A percentile compares a stretch with the other conserved stretches of the same genome.
These are phyloP conservation scores for Loripinus fragilis DNA, from an alignment of 2,888 invertebrate genomes.

Conservation along the genomic window DNA sequence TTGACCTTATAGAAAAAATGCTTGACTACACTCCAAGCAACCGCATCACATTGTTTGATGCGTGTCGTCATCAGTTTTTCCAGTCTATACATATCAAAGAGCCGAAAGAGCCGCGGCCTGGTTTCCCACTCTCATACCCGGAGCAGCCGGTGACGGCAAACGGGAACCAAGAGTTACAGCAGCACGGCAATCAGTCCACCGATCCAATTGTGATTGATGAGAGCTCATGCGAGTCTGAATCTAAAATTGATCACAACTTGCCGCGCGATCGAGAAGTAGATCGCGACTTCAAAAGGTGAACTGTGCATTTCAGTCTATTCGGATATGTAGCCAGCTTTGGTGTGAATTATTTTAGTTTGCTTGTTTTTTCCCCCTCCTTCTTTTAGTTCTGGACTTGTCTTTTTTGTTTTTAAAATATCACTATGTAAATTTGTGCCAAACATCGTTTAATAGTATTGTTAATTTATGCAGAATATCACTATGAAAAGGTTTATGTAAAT, in stretches of 20 bases:
- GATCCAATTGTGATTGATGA: slow-evolving; percentile 56
- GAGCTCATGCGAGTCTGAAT: slow-evolving; percentile 58
- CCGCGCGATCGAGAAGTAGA: slow-evolving; percentile 32
- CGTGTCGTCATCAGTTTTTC: slow-evolving; percentile 96
- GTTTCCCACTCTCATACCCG: slow-evolving; percentile 28
- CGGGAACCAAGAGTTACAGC: slow-evolving; percentile 37
- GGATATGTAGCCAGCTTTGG: slow-evolving; percentile 5
- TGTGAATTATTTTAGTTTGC: neutral
- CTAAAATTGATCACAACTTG: slow-evolving; percentile 22
- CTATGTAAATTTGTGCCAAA: too few species aligned
- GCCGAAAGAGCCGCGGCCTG: slow-evolving; percentile 39
- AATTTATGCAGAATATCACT: too few species aligned
- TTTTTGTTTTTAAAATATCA: too few species aligned
- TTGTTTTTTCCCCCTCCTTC: too few species aligned
- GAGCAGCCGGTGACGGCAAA: slow-evolving; percentile 28
- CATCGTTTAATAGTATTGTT: too few species aligned
- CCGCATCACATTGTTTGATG: slow-evolving; percentile 93
- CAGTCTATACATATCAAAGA: slow-evolving; percentile 72
- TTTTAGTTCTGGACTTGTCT: too few species aligned
- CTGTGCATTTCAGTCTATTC: slow-evolving; percentile 18
- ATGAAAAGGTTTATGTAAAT: too few species aligned
- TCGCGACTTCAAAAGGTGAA: slow-evolving; percentile 47
- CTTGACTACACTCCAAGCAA: slow-evolving; percentile 97
- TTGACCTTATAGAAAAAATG: slow-evolving; percentile 97
- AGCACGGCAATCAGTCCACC: slow-evolving; percentile 39